phyloP scores from a whole-genome alignment of 1,140 invertebrate genomes.

The Drosophila willistoni region DNA sequence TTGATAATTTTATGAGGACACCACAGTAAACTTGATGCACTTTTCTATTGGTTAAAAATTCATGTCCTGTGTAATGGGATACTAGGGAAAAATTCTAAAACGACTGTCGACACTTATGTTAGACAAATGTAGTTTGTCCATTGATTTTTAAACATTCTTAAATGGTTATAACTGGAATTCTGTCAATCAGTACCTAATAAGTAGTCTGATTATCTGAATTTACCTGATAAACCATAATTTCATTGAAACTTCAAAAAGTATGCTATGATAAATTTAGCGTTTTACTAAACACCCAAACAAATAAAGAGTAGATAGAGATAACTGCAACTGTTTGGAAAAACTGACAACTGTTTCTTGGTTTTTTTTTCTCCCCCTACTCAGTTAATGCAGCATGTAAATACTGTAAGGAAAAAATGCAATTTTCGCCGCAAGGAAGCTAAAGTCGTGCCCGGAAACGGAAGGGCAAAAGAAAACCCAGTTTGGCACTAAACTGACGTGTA shows the following conservation, averaged over 20 bases:
- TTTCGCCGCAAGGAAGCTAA: conserved; percentile 46
- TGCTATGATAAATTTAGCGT: background rate
- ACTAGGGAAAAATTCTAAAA: no score
- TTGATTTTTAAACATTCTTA: no score
- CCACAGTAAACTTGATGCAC: no score
- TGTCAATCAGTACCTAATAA: no score
- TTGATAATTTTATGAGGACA: no score
- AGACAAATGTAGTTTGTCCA: no score
- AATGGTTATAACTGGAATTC: no score
- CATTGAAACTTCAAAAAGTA: background rate
- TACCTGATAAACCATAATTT: background rate
- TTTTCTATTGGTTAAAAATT: no score
- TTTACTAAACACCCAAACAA: background rate
- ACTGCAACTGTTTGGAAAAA: background rate
- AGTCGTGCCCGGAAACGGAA: conserved; percentile 17
- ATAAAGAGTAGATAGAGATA: background rate
- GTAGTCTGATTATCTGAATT: no score
- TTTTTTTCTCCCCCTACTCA: conserved; percentile 10
- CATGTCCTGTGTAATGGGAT: no score
- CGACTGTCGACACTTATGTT: no score
- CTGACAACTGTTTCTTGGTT: conserved; percentile 15
- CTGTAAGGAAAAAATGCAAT: conserved; percentile 52
- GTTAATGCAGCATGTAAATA: conserved; percentile 60
- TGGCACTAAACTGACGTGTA: conserved; percentile 10
- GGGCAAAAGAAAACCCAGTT: background rate